Evolutionary conservation across 2,797 vertebrate genomes (phyloP).

Genomic region (Acanthurus leucopareius): DNA sequence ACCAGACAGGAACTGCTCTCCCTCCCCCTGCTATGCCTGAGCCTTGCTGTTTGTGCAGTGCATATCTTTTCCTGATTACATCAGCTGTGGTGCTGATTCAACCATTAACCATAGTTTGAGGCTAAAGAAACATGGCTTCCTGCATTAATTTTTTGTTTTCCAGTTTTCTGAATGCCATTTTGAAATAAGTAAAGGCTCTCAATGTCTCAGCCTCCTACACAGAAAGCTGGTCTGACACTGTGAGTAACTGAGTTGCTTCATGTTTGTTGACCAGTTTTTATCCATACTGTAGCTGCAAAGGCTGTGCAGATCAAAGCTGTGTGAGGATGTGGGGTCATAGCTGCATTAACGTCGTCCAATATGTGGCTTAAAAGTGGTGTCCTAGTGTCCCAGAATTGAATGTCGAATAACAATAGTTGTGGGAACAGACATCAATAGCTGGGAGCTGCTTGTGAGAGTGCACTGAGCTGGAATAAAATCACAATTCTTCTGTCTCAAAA

Average conservation of each 20-base stretch:
- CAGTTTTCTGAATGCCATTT: slow-evolving; percentile 32
- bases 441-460: slow-evolving; percentile 59
- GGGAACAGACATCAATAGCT: slow-evolving; percentile 65
- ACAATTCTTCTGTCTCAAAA: slow-evolving; percentile 63
- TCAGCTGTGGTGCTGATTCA: slow-evolving; percentile 57
- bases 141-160: slow-evolving; percentile 55
- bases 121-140: slow-evolving; percentile 44
- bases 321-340: slow-evolving; percentile 26
- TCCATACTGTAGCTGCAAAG: slow-evolving; percentile 35
- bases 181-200: slow-evolving; percentile 8
- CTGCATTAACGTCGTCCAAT: slow-evolving; percentile 27
- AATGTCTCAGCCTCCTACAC: slow-evolving; percentile 21
- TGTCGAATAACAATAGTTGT: slow-evolving; percentile 55
- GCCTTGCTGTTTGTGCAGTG: slow-evolving; percentile 56
- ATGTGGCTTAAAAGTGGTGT: slow-evolving; percentile 38
- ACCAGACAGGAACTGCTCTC: slow-evolving; percentile 37
- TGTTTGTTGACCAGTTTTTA: slow-evolving; percentile 31
- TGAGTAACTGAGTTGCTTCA: background rate
- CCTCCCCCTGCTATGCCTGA: slow-evolving; percentile 44
- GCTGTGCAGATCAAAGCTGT: slow-evolving; percentile 39
- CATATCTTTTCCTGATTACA: slow-evolving; percentile 65
- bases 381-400: slow-evolving; percentile 41
- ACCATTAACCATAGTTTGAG: slow-evolving; percentile 54
- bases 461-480: slow-evolving; percentile 69
- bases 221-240: slow-evolving; percentile 14